A percentile compares a stretch with the other conserved stretches of the same genome.
These are phyloP conservation scores for Phyllotis vaccarum DNA, from an alignment of 2,797 vertebrate species.

Conservation along the genomic window DNA sequence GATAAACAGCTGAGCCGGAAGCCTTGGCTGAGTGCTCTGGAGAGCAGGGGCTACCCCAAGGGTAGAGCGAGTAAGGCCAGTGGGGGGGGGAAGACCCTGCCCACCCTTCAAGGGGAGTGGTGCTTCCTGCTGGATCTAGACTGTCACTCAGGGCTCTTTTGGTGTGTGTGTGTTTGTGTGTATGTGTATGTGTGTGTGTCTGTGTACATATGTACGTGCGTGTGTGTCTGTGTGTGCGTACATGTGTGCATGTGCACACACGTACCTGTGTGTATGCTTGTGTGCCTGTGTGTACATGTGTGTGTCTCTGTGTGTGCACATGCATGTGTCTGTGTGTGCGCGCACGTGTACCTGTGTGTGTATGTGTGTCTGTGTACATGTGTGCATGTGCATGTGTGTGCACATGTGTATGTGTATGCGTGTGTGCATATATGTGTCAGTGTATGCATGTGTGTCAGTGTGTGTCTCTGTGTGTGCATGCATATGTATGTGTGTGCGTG, in stretches of 20 bases:
- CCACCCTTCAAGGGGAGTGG: rapidly evolving
- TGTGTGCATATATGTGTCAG: no score
- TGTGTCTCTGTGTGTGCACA: no score
- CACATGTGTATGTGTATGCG: no score
- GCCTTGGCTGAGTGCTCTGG: constrained; percentile 51
- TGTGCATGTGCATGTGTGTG: no score
- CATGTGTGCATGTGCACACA: no score
- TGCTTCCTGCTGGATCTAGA: not conserved
- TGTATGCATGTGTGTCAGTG: no score
- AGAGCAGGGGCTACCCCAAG: not conserved
- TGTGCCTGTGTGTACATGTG: not conserved
- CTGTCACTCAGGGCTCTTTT: not conserved
- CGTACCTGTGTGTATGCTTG: no score
- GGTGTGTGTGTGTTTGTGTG: not conserved
- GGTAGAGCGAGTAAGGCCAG: not conserved
- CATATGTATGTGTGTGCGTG: not conserved
- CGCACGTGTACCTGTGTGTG: no score
- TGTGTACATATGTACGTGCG: not conserved
- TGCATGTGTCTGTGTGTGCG: no score
- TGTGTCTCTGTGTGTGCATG: not conserved
- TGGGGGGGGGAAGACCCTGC: not conserved
- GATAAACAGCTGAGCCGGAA: constrained; percentile 56
- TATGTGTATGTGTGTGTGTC: not conserved
- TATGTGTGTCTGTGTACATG: not conserved
- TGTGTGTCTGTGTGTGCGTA: rapidly evolving